Conservation (phyloP, 2,888 invertebrate genomes). For the Plagodis dolabraria region DNA sequence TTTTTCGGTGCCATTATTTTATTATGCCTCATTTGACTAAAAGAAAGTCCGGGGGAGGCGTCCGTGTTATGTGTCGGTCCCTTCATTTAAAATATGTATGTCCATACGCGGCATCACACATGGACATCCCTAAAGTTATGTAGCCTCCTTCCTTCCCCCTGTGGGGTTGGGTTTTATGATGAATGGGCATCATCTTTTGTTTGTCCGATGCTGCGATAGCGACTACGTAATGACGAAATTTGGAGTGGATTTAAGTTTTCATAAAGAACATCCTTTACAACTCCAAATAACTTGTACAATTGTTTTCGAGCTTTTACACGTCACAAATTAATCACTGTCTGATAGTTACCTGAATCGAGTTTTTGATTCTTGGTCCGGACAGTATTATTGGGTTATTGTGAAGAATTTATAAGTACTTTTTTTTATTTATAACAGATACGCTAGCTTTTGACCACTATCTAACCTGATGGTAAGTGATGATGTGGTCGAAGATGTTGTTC, state of each 20-base stretch:
- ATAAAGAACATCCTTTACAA: constrained; percentile 1
- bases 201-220: constrained; percentile 32
- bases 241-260: constrained; percentile 6
- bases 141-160: constrained; percentile 26
- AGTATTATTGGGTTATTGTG: too few relatives aligned
- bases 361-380: too few relatives aligned
- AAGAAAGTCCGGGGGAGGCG: constrained; percentile 74
- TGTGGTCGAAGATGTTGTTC: too few relatives aligned
- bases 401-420: too few relatives aligned
- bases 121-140: constrained; percentile 60
- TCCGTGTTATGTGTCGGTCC: constrained; percentile 68
- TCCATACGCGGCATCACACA: constrained; percentile 56
- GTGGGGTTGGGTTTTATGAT: constrained; percentile 31
- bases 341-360: too few relatives aligned
- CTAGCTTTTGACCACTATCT: too few relatives aligned
- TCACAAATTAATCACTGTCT: too few relatives aligned
- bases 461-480: too few relatives aligned
- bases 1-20: constrained; percentile 77
- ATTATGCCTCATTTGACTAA: constrained; percentile 81
- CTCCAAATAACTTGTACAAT: too few relatives aligned
- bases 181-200: constrained; percentile 37
- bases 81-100: constrained; percentile 78
- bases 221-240: constrained; percentile 30
- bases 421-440: too few relatives aligned
- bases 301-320: too few relatives aligned